Evolutionary conservation across 2,888 invertebrate species (phyloP).

Genomic region (Andrena praecox): DNA sequence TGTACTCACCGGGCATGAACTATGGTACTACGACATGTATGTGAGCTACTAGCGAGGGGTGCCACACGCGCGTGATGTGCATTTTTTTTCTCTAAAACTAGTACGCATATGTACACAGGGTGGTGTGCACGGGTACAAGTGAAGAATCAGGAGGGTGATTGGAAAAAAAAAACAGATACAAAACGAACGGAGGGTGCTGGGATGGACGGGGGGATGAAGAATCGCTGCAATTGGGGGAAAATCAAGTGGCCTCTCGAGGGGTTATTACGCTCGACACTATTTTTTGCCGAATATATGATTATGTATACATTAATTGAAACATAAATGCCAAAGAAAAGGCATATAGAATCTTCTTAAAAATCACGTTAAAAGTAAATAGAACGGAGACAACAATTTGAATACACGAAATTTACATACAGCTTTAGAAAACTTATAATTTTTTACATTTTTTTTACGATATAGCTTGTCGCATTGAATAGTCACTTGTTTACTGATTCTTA

Average conservation of each 20-base stretch:
- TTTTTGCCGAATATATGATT: not conserved
- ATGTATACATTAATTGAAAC: too few species aligned
- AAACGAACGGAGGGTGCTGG: conserved; percentile 44
- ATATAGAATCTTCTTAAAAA: too few species aligned
- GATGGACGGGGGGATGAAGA: conserved; percentile 68
- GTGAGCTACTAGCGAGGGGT: conserved; percentile 76
- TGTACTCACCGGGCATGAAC: conserved; percentile 81
- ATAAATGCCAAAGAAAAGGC: too few species aligned
- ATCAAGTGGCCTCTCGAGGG: not conserved
- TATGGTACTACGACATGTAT: conserved; percentile 78
- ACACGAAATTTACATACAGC: too few species aligned
- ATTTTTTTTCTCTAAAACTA: conserved; percentile 74
- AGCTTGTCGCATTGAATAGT: too few species aligned
- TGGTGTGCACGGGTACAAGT: conserved; percentile 40
- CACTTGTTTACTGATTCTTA: too few species aligned
- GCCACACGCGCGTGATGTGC: conserved; percentile 76
- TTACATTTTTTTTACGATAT: too few species aligned
- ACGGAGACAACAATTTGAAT: too few species aligned
- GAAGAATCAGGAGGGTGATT: conserved; percentile 34
- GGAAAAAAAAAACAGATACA: conserved; percentile 43
- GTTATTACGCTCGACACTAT: not conserved
- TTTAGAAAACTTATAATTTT: too few species aligned
- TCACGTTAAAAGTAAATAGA: too few species aligned
- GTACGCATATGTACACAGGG: conserved; percentile 58
- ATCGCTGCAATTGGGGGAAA: conserved; percentile 65